Evolutionary conservation across 2,888 invertebrate species (phyloP).

Genomic region (Callyntrura guangdongensis): DNA sequence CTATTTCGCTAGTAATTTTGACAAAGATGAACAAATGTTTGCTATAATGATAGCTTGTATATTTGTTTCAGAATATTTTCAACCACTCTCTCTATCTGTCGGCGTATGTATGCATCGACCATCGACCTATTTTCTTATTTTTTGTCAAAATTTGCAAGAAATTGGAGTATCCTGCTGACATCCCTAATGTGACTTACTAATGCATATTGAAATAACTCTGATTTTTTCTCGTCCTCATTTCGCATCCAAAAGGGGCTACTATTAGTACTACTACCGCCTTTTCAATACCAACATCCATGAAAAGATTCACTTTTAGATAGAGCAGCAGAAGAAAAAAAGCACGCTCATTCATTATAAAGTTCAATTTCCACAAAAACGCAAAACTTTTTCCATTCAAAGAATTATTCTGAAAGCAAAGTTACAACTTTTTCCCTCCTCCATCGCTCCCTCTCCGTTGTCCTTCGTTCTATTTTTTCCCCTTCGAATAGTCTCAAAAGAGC

Average conservation of each 20-base stretch:
- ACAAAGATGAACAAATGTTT: too few relatives aligned
- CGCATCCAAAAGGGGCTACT: background rate
- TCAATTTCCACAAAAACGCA: constrained; percentile 59
- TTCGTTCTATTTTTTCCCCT: background rate
- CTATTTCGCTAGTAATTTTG: too few relatives aligned
- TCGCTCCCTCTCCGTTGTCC: constrained; percentile 1
- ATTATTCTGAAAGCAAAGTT: constrained; percentile 75
- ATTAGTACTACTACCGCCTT: constrained; percentile 35
- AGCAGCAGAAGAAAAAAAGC: constrained; percentile 39
- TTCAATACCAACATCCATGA: constrained; percentile 15
- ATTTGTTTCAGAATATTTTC: too few relatives aligned
- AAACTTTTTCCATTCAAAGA: constrained; percentile 67
- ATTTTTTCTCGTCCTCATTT: background rate
- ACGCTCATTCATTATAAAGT: constrained; percentile 75
- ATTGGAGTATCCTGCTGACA: too few relatives aligned
- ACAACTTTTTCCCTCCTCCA: constrained; percentile 37
- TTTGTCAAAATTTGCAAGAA: background rate
- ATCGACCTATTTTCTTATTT: constrained; percentile 1
- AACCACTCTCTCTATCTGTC: too few relatives aligned
- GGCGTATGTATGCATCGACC: too few relatives aligned
- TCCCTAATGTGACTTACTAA: background rate
- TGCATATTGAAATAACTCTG: background rate
- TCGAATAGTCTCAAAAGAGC: constrained; percentile 62
- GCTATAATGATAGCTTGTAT: too few relatives aligned
- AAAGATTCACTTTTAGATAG: constrained; percentile 66